phyloP scores from a whole-genome alignment of 2,797 vertebrate species.

The Eidolon dupreanum region DNA sequence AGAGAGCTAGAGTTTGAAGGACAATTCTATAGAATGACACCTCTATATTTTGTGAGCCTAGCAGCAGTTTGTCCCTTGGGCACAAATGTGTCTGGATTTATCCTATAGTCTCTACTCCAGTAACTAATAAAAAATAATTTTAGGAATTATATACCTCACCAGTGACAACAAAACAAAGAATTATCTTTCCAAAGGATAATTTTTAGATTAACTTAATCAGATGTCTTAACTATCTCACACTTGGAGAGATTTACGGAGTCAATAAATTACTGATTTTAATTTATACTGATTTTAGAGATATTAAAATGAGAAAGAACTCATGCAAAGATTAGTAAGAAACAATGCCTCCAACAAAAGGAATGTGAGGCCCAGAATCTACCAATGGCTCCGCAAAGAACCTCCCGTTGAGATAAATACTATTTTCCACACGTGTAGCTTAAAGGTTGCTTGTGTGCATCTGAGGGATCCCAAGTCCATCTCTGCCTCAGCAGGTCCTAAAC shows the following conservation, averaged over 20 bases:
- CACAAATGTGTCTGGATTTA: neutral
- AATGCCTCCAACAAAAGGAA: neutral
- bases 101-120: neutral
- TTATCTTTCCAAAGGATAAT: neutral
- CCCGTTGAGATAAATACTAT: neutral
- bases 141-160: neutral
- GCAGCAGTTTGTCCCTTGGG: neutral
- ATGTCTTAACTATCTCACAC: neutral
- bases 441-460: too few relatives aligned
- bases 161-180: neutral
- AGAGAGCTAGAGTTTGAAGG: neutral
- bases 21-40: neutral
- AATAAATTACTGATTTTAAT: neutral
- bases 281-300: neutral
- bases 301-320: neutral
- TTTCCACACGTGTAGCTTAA: neutral
- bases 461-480: neutral
- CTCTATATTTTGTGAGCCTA: neutral
- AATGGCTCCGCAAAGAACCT: neutral
- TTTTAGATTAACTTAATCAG: neutral
- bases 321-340: neutral
- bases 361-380: neutral
- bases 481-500: neutral
- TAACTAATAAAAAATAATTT: constrained; percentile 4
- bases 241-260: neutral